phyloP scores from a whole-genome alignment of 2,888 invertebrate species.

The Agrochola lota region DNA sequence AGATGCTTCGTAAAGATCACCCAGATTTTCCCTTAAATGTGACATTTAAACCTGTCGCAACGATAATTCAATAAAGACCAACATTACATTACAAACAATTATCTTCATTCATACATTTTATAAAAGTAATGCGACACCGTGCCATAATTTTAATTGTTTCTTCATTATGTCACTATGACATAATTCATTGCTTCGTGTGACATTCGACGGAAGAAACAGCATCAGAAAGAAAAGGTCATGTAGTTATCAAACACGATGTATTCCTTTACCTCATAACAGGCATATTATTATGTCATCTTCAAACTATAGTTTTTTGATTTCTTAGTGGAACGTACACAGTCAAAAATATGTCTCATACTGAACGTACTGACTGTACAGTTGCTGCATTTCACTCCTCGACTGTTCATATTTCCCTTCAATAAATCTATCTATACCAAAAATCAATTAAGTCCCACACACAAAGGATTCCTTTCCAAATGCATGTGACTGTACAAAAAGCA shows the following conservation, averaged over 20 bases:
- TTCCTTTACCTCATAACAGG: neutral
- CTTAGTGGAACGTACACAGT: neutral
- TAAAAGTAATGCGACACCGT: neutral
- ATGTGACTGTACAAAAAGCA: conserved; percentile 42
- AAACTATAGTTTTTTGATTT: neutral
- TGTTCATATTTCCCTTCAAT: neutral
- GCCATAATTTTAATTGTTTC: conserved; percentile 12
- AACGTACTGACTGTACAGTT: neutral
- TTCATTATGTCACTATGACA: neutral
- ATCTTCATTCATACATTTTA: neutral
- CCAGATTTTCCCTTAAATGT: neutral
- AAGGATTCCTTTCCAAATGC: neutral
- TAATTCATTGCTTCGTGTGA: neutral
- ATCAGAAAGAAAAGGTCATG: neutral
- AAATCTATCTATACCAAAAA: neutral
- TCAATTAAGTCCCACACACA: neutral
- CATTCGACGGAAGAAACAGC: neutral
- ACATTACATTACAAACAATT: conserved; percentile 10
- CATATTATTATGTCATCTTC: neutral
- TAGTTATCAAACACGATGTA: neutral
- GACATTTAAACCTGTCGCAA: conserved; percentile 4
- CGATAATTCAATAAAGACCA: conserved; percentile 6
- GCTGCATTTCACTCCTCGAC: neutral
- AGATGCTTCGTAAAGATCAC: conserved; percentile 10
- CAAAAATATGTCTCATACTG: neutral